Evolutionary conservation across 2,888 invertebrate species (phyloP), one percentile per base, ranked within the genome.

Genomic region (Thera obeliscata): DNA sequence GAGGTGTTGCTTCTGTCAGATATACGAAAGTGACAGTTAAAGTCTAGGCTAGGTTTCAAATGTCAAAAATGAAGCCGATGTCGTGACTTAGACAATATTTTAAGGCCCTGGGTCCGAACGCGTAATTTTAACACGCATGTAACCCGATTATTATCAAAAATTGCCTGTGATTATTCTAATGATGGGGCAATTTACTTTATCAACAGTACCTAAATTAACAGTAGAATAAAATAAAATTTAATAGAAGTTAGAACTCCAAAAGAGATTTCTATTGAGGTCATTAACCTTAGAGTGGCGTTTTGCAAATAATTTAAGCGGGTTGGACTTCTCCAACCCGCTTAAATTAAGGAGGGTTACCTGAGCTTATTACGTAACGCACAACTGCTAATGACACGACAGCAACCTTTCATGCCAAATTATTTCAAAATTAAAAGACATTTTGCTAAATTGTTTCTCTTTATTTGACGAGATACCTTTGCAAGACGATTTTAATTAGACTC

Each of bases 351-450:
- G 64, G 68, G 66, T 65, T 66, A 68, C 63, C 68, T 61, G 66
- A 66, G 52, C 70, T 67, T 65, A 67, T 67, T 61, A 60, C 65
- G 64, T 68, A 68, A 54, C 50, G 61, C 56, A 59, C 70, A 64
- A 66, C 57, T 68, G 68, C 71, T 71, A 71, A 71, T 71, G 64
- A 56, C 66, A 68, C 62, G 58, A 61, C 61, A 55, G 68, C 50
- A 56, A 56, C 58, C 58, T 69, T 69, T 59, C 57, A 59, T 62
- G 56, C 62, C 52, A 64, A 70, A 68, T 71, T 61, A 67, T 65
- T 65, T 56, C 69, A 35, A 57, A 68, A 64, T 69, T 66, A 69
- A 64, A 69, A 55, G 56, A 66, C 61, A 66, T 66, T 69, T 66
- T 57, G 63, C 54, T n/a, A 66, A 66, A 69, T 66, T 66, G 69